These are phyloP conservation scores for Polydrusus pterygomalis DNA, from an alignment of 2,888 invertebrate genomes.

Conservation along the genomic window DNA sequence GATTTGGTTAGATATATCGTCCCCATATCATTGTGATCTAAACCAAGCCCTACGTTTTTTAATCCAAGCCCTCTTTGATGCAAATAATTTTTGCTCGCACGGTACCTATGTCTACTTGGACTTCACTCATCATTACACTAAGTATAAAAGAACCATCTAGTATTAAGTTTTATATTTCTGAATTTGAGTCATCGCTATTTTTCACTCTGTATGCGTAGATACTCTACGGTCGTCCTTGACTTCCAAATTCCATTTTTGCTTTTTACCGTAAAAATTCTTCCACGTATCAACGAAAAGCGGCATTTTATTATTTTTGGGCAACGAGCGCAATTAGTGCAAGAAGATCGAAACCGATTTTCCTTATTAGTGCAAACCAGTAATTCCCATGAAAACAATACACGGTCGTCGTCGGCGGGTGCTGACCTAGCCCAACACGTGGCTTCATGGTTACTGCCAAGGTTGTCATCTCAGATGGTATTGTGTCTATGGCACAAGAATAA, in stretches of 20 bases:
- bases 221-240: neutral
- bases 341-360: conserved; percentile 63
- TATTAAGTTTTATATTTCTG: no score
- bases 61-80: no score
- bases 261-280: conserved; percentile 6
- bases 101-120: no score
- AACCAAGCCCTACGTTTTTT: no score
- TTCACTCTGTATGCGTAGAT: neutral
- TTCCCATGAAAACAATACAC: conserved; percentile 68
- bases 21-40: no score
- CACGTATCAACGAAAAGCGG: conserved; percentile 19
- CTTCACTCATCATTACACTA: no score
- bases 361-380: conserved; percentile 67
- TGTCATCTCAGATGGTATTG: conserved; percentile 46
- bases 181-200: no score
- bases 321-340: conserved; percentile 60
- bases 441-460: conserved; percentile 65
- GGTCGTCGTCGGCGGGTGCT: conserved; percentile 64
- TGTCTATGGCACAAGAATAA: no score
- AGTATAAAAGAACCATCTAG: no score
- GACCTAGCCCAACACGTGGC: conserved; percentile 68
- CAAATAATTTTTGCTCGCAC: no score
- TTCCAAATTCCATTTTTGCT: neutral
- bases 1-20: no score
- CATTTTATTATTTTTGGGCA: conserved; percentile 54